A percentile compares a stretch with the other conserved stretches of the same genome.
Conservation (phyloP, 2,113 vertebrate species). For the Haemorhous mexicanus region DNA sequence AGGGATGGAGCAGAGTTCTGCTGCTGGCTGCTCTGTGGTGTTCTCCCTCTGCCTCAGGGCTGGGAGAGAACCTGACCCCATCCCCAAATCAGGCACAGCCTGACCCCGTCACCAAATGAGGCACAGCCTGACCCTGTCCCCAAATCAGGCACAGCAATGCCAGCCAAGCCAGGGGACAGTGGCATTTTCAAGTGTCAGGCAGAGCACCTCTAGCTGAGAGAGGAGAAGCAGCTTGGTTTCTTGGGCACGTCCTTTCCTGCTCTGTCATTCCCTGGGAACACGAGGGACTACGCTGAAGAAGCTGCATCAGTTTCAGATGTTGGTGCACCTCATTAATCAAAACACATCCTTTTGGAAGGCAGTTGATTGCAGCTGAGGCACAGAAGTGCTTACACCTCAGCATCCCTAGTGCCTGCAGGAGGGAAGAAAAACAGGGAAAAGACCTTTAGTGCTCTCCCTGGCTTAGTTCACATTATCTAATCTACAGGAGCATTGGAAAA, state of each 20-base stretch:
- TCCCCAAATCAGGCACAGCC: neutral
- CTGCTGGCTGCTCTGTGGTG: neutral
- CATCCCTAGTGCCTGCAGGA: neutral
- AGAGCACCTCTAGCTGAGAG: neutral
- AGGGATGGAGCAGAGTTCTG: neutral
- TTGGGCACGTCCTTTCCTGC: conserved; percentile 17
- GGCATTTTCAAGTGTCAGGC: neutral
- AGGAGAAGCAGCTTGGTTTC: neutral
- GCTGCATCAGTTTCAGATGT: conserved; percentile 38
- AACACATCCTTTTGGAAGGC: conserved; percentile 44
- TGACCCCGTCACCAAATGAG: neutral
- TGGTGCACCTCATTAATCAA: conserved; percentile 50
- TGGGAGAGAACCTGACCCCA: neutral
- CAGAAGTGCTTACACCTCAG: conserved; percentile 39
- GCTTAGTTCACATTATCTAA: neutral
- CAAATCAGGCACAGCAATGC: neutral
- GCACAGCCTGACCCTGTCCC: neutral
- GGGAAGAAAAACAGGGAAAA: neutral
- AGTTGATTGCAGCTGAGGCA: conserved; percentile 43
- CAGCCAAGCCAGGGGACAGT: neutral
- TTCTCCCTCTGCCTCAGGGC: neutral
- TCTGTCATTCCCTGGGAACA: conserved; percentile 27
- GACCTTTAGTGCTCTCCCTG: neutral
- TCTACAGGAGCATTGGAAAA: neutral
- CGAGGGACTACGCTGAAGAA: neutral